These are phyloP conservation scores for Vanessa atalanta DNA, from an alignment of 1,140 invertebrate genomes.

Conservation along the genomic window DNA sequence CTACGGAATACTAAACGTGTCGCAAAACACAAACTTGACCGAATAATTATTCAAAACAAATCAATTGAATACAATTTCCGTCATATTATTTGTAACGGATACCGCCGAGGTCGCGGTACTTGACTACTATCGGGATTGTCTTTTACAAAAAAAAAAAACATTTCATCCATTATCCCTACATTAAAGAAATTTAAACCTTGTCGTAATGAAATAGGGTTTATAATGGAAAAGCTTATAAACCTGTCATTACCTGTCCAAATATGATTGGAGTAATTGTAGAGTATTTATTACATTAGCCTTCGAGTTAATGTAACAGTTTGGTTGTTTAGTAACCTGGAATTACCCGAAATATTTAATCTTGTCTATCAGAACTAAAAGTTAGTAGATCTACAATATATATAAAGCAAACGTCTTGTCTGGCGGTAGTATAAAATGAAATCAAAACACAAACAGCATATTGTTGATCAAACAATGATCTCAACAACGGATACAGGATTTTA, in stretches of 20 bases:
- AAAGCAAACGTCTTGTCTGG: no score
- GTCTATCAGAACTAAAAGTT: background rate
- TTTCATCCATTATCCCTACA: background rate
- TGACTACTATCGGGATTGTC: constrained; percentile 8
- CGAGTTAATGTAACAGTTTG: background rate
- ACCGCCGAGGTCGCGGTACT: constrained; percentile 49
- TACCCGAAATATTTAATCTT: constrained; percentile 1
- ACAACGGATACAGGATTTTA: no score
- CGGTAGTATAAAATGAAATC: no score
- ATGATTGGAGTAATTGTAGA: constrained; percentile 7
- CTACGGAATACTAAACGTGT: no score
- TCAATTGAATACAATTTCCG: constrained; percentile 42
- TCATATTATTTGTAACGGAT: constrained; percentile 55
- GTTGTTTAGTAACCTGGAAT: constrained; percentile 1
- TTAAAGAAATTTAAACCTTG: background rate
- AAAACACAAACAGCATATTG: no score
- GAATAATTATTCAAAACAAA: background rate
- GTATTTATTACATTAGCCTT: constrained; percentile 11
- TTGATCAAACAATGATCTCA: no score
- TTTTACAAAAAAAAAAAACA: constrained; percentile 13
- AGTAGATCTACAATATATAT: background rate
- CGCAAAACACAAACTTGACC: no score
- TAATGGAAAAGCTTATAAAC: background rate
- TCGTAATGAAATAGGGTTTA: background rate
- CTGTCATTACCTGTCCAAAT: background rate